Conservation (phyloP, 1,140 invertebrate species). For the Drosophila persimilis region DNA sequence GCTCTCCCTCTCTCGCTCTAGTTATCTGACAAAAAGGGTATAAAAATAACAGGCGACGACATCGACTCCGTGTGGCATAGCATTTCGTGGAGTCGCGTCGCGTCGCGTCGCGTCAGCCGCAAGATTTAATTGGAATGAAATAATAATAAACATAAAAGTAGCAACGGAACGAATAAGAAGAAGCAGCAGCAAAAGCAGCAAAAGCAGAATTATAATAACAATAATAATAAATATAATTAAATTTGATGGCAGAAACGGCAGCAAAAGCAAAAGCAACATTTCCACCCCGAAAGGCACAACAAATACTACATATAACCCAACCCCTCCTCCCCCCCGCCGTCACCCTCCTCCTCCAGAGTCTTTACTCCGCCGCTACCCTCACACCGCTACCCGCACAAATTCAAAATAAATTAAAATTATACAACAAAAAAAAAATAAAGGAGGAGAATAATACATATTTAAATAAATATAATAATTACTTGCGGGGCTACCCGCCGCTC, state of each 20-base stretch:
- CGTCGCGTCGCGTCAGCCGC: slow-evolving; percentile 35
- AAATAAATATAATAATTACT: slow-evolving; percentile 80
- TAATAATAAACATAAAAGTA: slow-evolving; percentile 76
- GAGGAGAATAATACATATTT: slow-evolving; percentile 38
- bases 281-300: slow-evolving; percentile 9
- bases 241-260: slow-evolving; percentile 61
- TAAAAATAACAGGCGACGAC: slow-evolving; percentile 20
- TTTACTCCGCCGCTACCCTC: background rate
- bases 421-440: slow-evolving; percentile 6
- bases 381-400: slow-evolving; percentile 1
- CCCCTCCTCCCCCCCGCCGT: no score
- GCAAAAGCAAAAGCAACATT: slow-evolving; percentile 25
- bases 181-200: slow-evolving; percentile 20
- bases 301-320: background rate
- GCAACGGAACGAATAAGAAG: slow-evolving; percentile 36
- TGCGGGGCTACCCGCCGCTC: slow-evolving; percentile 21
- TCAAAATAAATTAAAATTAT: slow-evolving; percentile 45
- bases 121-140: slow-evolving; percentile 81
- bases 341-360: background rate
- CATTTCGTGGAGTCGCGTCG: slow-evolving; percentile 1
- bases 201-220: slow-evolving; percentile 71
- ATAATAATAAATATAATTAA: slow-evolving; percentile 82
- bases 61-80: slow-evolving; percentile 9
- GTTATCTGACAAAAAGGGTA: no score
- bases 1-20: no score